Percentiles rank a stretch among this genome's conserved stretches.
Conservation (phyloP, 2,888 invertebrate species). For the Morpho achilles region DNA sequence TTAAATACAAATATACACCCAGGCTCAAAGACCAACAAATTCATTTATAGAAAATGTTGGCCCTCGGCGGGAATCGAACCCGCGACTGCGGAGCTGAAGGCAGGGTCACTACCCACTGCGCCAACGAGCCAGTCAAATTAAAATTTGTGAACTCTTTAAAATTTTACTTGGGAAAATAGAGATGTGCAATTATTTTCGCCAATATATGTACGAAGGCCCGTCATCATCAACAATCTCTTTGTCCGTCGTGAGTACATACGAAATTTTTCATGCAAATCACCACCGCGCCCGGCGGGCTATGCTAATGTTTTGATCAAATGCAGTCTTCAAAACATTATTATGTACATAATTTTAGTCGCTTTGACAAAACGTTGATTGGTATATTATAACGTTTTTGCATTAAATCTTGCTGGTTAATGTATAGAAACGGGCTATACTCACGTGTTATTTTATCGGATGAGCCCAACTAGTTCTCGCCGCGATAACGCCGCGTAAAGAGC, state of each 20-base stretch:
- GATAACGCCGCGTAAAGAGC: too few relatives aligned
- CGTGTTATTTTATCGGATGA: too few relatives aligned
- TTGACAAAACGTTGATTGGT: constrained; percentile 10
- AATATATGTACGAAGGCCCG: not conserved
- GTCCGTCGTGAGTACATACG: constrained; percentile 35
- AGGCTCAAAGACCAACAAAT: too few relatives aligned
- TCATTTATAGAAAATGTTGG: too few relatives aligned
- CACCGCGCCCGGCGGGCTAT: constrained; percentile 27
- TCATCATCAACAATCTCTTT: constrained; percentile 28
- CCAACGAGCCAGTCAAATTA: too few relatives aligned
- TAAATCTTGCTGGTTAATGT: not conserved
- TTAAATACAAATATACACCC: too few relatives aligned
- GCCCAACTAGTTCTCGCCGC: too few relatives aligned
- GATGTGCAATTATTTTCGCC: not conserved
- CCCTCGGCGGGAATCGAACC: too few relatives aligned
- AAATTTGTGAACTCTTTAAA: too few relatives aligned
- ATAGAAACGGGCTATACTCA: too few relatives aligned
- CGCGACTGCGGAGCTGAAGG: too few relatives aligned
- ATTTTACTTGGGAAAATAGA: not conserved
- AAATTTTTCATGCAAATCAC: constrained; percentile 41
- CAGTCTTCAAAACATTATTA: constrained; percentile 27
- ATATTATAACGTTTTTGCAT: constrained; percentile 7
- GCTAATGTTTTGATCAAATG: constrained; percentile 33
- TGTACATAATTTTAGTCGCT: constrained; percentile 25
- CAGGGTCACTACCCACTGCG: too few relatives aligned